Evolutionary conservation across 1,140 invertebrate genomes (phyloP).

Genomic region (Plutomurus gul): DNA sequence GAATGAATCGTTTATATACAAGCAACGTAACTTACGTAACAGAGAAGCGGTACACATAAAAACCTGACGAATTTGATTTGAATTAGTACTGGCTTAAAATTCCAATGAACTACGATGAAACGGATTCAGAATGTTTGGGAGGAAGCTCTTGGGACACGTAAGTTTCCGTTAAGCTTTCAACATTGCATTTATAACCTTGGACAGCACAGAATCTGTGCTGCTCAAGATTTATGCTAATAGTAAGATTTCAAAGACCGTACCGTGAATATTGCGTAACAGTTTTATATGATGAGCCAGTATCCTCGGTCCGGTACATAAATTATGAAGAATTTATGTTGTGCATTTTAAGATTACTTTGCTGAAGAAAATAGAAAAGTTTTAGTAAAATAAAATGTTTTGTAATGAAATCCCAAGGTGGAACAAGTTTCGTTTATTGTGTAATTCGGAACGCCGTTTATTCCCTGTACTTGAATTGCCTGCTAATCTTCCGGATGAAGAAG

Average conservation of each 20-base stretch:
- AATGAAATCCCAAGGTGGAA: too few relatives aligned
- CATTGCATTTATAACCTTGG: too few relatives aligned
- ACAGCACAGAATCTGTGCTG: too few relatives aligned
- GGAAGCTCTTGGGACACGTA: slow-evolving; percentile 74
- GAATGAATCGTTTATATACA: too few relatives aligned
- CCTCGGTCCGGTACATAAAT: background rate
- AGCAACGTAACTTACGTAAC: too few relatives aligned
- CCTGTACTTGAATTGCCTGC: slow-evolving; percentile 69
- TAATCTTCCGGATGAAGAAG: slow-evolving; percentile 69
- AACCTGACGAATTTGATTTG: too few relatives aligned
- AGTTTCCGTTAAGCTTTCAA: slow-evolving; percentile 40
- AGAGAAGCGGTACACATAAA: too few relatives aligned
- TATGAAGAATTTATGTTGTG: slow-evolving; percentile 23
- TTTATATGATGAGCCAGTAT: background rate
- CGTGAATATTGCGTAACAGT: background rate
- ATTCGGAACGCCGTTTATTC: slow-evolving; percentile 75
- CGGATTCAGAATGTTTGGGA: slow-evolving; percentile 57
- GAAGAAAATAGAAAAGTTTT: too few relatives aligned
- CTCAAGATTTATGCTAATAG: too few relatives aligned
- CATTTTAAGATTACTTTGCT: too few relatives aligned
- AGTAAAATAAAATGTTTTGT: too few relatives aligned
- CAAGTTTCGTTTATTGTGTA: slow-evolving; percentile 73
- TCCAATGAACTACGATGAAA: slow-evolving; percentile 66
- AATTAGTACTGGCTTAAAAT: slow-evolving; percentile 71
- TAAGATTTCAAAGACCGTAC: too few relatives aligned